phyloP scores from a whole-genome alignment of 2,888 invertebrate genomes.

The Calephelis perditalis region DNA sequence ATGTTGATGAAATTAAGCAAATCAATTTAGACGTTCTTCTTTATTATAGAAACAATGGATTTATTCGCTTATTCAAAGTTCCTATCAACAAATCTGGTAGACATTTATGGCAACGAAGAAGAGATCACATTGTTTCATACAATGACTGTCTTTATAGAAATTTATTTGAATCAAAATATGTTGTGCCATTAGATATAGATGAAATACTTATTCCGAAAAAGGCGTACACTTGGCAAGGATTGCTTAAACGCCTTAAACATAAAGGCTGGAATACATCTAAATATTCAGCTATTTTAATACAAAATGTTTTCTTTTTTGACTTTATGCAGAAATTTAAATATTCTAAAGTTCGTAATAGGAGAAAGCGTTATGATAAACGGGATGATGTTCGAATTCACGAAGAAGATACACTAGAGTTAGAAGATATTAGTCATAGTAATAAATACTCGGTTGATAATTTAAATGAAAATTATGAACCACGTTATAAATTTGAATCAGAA shows the following conservation, averaged over 20 bases:
- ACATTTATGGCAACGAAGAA: constrained; percentile 80
- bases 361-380: constrained; percentile 56
- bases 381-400: constrained; percentile 60
- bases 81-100: constrained; percentile 68
- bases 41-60: constrained; percentile 72
- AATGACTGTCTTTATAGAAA: constrained; percentile 88
- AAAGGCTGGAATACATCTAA: constrained; percentile 63
- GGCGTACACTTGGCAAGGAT: constrained; percentile 75
- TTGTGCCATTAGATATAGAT: constrained; percentile 85
- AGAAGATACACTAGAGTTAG: constrained; percentile 41
- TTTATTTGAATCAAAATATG: constrained; percentile 79
- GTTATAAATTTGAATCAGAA: constrained; percentile 40
- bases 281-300: constrained; percentile 79
- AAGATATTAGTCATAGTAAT: constrained; percentile 45
- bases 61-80: constrained; percentile 69
- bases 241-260: constrained; percentile 67
- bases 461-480: constrained; percentile 24
- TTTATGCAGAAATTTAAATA: constrained; percentile 58
- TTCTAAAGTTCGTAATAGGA: constrained; percentile 39
- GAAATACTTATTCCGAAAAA: constrained; percentile 84
- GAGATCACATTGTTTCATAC: constrained; percentile 86
- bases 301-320: constrained; percentile 84
- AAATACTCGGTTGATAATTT: constrained; percentile 31
- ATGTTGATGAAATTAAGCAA: constrained; percentile 78
- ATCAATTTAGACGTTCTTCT: constrained; percentile 74